Base-by-base conservation (phyloP, 2,888 invertebrate genomes). In the Drosophila koepferae region DNA sequence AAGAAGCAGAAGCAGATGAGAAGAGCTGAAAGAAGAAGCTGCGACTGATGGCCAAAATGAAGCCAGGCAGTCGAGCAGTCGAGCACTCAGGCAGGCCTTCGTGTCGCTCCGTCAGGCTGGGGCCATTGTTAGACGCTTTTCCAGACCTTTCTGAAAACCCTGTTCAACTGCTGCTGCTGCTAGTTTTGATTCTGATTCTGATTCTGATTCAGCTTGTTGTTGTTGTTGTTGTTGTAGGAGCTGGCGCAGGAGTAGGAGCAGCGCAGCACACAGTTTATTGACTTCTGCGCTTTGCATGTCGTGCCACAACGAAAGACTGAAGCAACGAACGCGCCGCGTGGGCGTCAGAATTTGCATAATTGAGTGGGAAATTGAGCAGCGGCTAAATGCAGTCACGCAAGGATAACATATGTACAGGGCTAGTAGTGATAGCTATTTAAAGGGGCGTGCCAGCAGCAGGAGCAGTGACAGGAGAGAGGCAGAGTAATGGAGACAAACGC, bases 241-340 rank as follows among this genome's bases (percentile, higher is more conserved):
- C 38, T 38, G 53, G 23, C 10, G 72, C 38, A 49, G 79, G 28
- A 66, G 78, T 72, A 78, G 78, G 76, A 79, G 56, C 28, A 6
- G 28, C 6, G 28, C 28, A 28, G 28, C 20, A 3, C 10, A 31
- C 55, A 81, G 81, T 81, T 81, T 81, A 79, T 81, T 81, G 81
- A 81, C 80, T 79, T 77, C 67, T 61, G 49, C 28, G 58, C 41
- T 48, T 60, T 59, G 43, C 23, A 43, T 49, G 51, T 18, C 56
- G 18, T 9, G 59, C 31, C 8, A 18, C 34, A 63, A 55, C 54
- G 64, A 77, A 70, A 43, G 78, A 80, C 72, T 80, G 9, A 60
- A 67, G 61, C 77, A 54, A 67, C 77, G 54, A 80, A 80, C 80
- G 63, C 14, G 55, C 53, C 34, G 46, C 12, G 48, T 34, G 69